Conservation (phyloP, 2,888 invertebrate species). For the Nemotelus pantherinus region DNA sequence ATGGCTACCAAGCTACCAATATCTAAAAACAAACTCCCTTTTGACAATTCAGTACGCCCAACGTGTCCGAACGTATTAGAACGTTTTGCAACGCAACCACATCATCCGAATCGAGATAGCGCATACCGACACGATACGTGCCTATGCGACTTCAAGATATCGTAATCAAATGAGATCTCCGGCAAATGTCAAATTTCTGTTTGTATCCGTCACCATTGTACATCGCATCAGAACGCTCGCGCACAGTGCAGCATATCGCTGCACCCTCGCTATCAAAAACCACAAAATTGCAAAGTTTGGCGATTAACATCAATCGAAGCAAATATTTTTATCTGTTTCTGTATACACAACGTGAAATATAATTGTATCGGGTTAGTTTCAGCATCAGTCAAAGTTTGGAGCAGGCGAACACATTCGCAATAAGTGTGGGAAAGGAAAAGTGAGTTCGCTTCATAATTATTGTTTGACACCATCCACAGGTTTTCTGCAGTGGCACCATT, state of each 20-base stretch:
- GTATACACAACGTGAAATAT: too few relatives aligned
- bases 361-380: too few relatives aligned
- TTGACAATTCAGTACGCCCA: conserved; percentile 1
- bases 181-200: background rate
- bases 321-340: too few relatives aligned
- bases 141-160: too few relatives aligned
- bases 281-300: conserved; percentile 18
- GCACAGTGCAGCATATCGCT: too few relatives aligned
- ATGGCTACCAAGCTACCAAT: conserved; percentile 1
- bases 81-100: conserved; percentile 9
- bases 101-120: background rate
- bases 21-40: background rate
- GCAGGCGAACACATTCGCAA: background rate
- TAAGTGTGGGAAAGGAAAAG: background rate
- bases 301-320: background rate
- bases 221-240: background rate
- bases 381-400: too few relatives aligned
- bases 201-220: background rate
- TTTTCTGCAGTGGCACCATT: background rate
- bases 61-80: background rate
- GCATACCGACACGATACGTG: too few relatives aligned
- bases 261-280: conserved; percentile 6
- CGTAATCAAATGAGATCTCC: background rate
- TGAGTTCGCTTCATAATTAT: background rate
- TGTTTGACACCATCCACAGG: background rate